phyloP scores from a whole-genome alignment of 2,888 invertebrate species.

The Chymomyza caudatula region DNA sequence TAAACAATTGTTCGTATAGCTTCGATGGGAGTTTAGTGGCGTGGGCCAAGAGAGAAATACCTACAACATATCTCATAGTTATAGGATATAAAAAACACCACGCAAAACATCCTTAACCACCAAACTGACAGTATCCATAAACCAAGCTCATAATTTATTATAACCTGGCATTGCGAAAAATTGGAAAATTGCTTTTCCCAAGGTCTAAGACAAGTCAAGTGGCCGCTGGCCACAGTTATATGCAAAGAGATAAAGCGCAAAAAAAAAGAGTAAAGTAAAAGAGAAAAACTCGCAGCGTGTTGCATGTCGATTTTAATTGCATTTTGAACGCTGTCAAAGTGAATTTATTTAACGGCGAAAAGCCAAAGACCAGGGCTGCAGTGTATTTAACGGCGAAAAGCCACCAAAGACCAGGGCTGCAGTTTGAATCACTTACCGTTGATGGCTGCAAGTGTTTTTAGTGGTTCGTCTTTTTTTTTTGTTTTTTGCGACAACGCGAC shows the following conservation, averaged over 20 bases:
- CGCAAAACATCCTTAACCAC: neutral
- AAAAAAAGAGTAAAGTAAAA: conserved; percentile 1
- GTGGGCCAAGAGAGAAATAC: too few species aligned
- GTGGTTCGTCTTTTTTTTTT: too few species aligned
- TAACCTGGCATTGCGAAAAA: conserved; percentile 14
- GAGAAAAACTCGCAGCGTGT: conserved; percentile 20
- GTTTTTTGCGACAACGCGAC: conserved; percentile 9
- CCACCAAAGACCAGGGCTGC: neutral
- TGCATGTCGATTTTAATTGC: conserved; percentile 44
- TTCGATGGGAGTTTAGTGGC: too few species aligned
- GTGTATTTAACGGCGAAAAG: neutral
- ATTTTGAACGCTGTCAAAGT: conserved; percentile 39
- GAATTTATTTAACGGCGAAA: conserved; percentile 26
- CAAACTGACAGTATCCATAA: neutral
- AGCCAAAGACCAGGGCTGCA: neutral
- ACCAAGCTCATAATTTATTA: conserved; percentile 39
- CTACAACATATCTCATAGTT: too few species aligned
- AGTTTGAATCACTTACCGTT: neutral
- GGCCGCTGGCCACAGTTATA: conserved; percentile 7
- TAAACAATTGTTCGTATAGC: too few species aligned
- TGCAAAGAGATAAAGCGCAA: conserved; percentile 10
- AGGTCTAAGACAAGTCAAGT: conserved; percentile 31
- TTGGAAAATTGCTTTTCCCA: conserved; percentile 46
- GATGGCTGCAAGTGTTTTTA: neutral
- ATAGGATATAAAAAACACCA: too few species aligned